phyloP scores from a whole-genome alignment of 2,797 vertebrate species.

The Distichodus sexfasciatus region DNA sequence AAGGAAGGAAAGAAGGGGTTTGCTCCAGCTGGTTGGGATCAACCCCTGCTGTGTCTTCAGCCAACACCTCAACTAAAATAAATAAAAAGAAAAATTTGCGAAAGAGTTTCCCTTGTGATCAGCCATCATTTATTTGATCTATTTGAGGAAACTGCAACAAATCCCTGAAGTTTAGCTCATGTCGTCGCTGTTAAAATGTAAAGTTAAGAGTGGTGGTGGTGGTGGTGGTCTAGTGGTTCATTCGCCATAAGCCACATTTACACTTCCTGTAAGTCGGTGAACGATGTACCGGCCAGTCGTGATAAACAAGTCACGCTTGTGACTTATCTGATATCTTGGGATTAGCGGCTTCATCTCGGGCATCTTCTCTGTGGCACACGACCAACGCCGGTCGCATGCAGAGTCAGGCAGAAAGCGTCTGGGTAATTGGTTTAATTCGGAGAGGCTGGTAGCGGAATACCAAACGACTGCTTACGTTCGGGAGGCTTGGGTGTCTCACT shows the following conservation, averaged over 20 bases:
- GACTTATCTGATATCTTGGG: not conserved
- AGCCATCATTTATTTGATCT: too few relatives aligned
- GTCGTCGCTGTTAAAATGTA: too few relatives aligned
- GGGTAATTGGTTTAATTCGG: constrained; percentile 34
- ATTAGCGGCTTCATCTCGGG: not conserved
- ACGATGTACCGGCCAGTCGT: not conserved
- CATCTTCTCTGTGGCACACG: not conserved
- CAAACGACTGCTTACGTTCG: constrained; percentile 17
- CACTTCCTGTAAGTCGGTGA: not conserved
- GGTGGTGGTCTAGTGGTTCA: too few relatives aligned
- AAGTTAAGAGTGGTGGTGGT: too few relatives aligned
- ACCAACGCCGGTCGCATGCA: not conserved
- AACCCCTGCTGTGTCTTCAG: constrained; percentile 33
- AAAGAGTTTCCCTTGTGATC: too few relatives aligned
- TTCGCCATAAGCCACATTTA: too few relatives aligned
- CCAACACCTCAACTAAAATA: not conserved
- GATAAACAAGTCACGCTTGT: not conserved
- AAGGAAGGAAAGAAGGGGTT: constrained; percentile 2
- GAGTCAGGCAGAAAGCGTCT: not conserved
- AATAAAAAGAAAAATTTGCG: not conserved
- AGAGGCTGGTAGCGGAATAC: constrained; percentile 23
- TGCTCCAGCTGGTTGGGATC: constrained; percentile 61
- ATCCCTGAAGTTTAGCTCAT: too few relatives aligned
- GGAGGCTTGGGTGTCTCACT: not conserved
- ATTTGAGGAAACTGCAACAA: too few relatives aligned